Percentiles rank a stretch among this genome's conserved stretches.
phyloP scores from a whole-genome alignment of 2,888 invertebrate species.

The Lasioglossum oenotherae region DNA sequence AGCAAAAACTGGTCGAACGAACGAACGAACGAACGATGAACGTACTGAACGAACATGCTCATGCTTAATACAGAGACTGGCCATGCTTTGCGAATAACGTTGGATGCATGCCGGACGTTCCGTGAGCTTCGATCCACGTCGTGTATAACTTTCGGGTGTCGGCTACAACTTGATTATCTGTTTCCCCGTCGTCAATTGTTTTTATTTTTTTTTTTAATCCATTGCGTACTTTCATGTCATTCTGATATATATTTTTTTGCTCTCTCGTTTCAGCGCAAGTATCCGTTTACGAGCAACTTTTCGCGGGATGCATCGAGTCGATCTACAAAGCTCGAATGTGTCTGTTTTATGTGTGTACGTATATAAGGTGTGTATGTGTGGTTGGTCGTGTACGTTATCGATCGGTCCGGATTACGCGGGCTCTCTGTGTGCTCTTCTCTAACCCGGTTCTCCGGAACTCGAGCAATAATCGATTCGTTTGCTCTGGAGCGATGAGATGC shows the following conservation, averaged over 20 bases:
- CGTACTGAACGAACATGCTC: slow-evolving; percentile 81
- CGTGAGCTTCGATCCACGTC: slow-evolving; percentile 53
- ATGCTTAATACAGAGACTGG: slow-evolving; percentile 78
- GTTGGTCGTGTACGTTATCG: slow-evolving; percentile 23
- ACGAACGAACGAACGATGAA: slow-evolving; percentile 71
- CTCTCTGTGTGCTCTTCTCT: slow-evolving; percentile 33
- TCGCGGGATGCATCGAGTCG: slow-evolving; percentile 50
- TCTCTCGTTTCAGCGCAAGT: slow-evolving; percentile 11
- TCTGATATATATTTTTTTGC: neutral
- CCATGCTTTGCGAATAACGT: slow-evolving; percentile 77
- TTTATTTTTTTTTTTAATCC: neutral
- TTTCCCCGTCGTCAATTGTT: neutral
- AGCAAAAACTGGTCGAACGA: slow-evolving; percentile 39
- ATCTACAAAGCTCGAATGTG: slow-evolving; percentile 50
- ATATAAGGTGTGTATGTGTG: neutral
- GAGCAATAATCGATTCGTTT: slow-evolving; percentile 38
- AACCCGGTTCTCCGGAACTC: slow-evolving; percentile 27
- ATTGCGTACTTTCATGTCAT: neutral
- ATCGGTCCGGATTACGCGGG: slow-evolving; percentile 19
- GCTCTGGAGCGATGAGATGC: slow-evolving; percentile 51
- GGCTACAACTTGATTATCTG: slow-evolving; percentile 23
- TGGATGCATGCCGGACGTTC: slow-evolving; percentile 69
- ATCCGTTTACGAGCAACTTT: slow-evolving; percentile 20
- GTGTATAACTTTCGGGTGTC: slow-evolving; percentile 32
- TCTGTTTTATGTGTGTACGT: neutral